These are phyloP conservation scores for Coregonus sp. DNA, from an alignment of 2,797 vertebrate genomes.

Conservation along the genomic window DNA sequence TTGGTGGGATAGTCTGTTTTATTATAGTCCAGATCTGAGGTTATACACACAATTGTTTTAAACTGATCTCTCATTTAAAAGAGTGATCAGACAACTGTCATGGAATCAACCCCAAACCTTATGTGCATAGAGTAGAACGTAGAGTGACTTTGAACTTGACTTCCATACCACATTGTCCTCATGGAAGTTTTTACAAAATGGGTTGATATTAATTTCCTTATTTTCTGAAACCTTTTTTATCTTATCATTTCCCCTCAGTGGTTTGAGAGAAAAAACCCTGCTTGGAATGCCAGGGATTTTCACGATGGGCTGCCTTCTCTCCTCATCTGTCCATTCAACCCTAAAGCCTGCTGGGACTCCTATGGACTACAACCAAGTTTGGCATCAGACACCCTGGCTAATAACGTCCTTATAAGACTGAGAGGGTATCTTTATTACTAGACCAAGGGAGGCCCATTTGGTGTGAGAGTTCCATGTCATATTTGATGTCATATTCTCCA, in stretches of 20 bases:
- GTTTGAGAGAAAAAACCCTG: constrained; percentile 58
- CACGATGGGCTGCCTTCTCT: constrained; percentile 22
- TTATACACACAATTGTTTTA: neutral
- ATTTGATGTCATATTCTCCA: constrained; percentile 21
- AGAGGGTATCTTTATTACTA: constrained; percentile 17
- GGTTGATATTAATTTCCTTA: constrained; percentile 1
- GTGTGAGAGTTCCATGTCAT: constrained; percentile 27
- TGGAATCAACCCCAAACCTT: neutral
- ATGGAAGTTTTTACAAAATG: neutral
- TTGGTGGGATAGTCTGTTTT: neutral
- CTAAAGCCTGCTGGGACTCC: constrained; percentile 36
- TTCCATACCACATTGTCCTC: neutral
- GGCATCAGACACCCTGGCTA: constrained; percentile 28
- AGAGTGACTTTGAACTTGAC: neutral
- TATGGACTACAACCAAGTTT: constrained; percentile 32
- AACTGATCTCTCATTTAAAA: neutral
- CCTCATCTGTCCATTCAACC: constrained; percentile 24
- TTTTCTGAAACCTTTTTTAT: neutral
- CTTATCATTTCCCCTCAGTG: constrained; percentile 57
- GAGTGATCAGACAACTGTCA: neutral
- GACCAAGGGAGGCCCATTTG: constrained; percentile 37
- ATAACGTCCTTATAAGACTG: constrained; percentile 6
- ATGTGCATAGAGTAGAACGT: neutral
- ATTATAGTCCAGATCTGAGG: neutral
- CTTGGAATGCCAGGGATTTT: constrained; percentile 22